A percentile compares a stretch with the other conserved stretches of the same genome.
phyloP scores from a whole-genome alignment of 2,113 vertebrate genomes.

The Nothobranchius kuhntae region DNA sequence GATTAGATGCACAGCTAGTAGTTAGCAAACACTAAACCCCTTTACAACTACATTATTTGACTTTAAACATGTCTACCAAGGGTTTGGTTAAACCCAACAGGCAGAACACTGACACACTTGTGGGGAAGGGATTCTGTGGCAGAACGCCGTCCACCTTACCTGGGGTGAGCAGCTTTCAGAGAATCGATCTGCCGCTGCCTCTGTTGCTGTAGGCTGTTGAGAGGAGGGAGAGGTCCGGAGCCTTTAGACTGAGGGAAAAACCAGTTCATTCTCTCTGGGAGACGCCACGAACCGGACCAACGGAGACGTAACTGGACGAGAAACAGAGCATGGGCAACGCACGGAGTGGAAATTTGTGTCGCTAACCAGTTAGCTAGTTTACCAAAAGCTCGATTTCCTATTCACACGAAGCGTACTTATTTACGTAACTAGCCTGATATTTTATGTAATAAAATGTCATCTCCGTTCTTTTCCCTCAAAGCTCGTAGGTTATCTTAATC shows the following conservation, averaged over 20 bases:
- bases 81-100: not conserved
- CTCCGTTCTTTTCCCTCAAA: not conserved
- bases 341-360: conserved; percentile 25
- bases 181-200: conserved; percentile 93
- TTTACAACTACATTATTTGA: not conserved
- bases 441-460: not conserved
- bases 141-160: conserved; percentile 64
- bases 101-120: not conserved
- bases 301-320: conserved; percentile 7
- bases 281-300: conserved; percentile 32
- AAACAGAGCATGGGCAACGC: conserved; percentile 22
- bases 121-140: no score
- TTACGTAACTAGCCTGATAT: conserved; percentile 20
- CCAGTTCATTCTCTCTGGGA: conserved; percentile 89
- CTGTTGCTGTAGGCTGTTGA: conserved; percentile 92
- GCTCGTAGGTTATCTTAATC: not conserved
- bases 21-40: not conserved
- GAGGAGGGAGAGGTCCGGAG: conserved; percentile 77
- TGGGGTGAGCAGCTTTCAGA: conserved; percentile 87
- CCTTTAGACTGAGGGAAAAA: conserved; percentile 88
- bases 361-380: conserved; percentile 60
- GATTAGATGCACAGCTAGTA: conserved; percentile 22
- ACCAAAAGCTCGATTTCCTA: conserved; percentile 18
- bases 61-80: not conserved
- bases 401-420: conserved; percentile 5